phyloP scores from a whole-genome alignment of 2,888 invertebrate genomes.

The Marronus borbonicus region DNA sequence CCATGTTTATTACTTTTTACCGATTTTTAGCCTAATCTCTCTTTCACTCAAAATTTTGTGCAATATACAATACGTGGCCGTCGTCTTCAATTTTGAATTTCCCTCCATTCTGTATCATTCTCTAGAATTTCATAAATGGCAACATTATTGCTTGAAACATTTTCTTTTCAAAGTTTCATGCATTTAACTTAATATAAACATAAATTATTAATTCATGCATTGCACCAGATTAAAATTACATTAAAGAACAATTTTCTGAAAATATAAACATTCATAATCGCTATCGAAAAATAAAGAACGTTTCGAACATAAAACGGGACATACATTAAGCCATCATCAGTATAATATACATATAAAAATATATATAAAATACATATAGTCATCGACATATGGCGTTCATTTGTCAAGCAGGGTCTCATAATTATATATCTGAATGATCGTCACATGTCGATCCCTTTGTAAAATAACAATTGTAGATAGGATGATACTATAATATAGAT shows the following conservation, averaged over 20 bases:
- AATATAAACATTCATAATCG: neutral
- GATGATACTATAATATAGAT: constrained; percentile 54
- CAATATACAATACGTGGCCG: no score
- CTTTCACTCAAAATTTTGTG: no score
- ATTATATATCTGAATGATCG: constrained; percentile 69
- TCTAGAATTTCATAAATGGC: no score
- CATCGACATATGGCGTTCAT: constrained; percentile 67
- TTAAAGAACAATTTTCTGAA: neutral
- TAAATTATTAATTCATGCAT: no score
- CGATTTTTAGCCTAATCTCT: no score
- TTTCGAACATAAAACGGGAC: constrained; percentile 21
- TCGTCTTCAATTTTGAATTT: no score
- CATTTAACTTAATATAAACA: no score
- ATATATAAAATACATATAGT: constrained; percentile 49
- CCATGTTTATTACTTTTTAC: no score
- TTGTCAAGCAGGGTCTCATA: constrained; percentile 71
- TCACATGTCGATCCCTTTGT: constrained; percentile 63
- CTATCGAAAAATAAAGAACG: constrained; percentile 3
- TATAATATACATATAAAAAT: constrained; percentile 23
- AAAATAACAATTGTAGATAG: constrained; percentile 63
- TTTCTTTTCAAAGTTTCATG: no score
- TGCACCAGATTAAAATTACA: no score
- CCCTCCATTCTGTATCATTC: no score
- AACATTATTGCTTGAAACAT: no score
- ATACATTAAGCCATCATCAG: constrained; percentile 44